These are phyloP conservation scores for Oreonectes daqikongensis DNA, from an alignment of 2,797 vertebrate genomes.

Conservation along the genomic window DNA sequence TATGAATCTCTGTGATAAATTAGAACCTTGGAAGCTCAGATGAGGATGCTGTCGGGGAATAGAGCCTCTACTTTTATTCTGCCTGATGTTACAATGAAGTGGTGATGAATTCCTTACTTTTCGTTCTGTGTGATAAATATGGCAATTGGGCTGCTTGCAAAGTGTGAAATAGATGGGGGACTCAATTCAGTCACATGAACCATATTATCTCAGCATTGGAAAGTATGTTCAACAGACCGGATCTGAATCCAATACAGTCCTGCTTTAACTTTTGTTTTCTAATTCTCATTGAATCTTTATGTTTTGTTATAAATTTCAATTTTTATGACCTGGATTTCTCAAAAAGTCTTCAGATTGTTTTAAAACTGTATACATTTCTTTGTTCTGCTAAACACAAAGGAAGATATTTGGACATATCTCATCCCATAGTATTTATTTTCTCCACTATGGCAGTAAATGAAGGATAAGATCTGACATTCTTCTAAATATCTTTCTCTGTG, in stretches of 20 bases:
- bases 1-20: slow-evolving; percentile 58
- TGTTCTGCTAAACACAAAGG: no score
- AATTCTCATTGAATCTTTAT: neutral
- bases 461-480: no score
- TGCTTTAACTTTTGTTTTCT: neutral
- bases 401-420: no score
- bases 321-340: no score
- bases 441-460: no score
- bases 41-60: slow-evolving; percentile 46
- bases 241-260: neutral
- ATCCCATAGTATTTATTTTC: no score
- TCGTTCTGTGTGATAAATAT: slow-evolving; percentile 54
- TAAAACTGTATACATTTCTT: no score
- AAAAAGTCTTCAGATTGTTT: no score
- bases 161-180: slow-evolving; percentile 59
- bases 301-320: no score
- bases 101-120: slow-evolving; percentile 53
- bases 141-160: slow-evolving; percentile 55
- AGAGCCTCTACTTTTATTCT: slow-evolving; percentile 51
- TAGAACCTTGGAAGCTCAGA: slow-evolving; percentile 41
- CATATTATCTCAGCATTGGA: slow-evolving; percentile 39
- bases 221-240: slow-evolving; percentile 17
- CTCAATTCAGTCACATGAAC: slow-evolving; percentile 46
- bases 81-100: slow-evolving; percentile 50
- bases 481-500: no score